These are phyloP conservation scores for Reticulitermes lucifugus DNA, from an alignment of 2,888 invertebrate species.

Conservation along the genomic window DNA sequence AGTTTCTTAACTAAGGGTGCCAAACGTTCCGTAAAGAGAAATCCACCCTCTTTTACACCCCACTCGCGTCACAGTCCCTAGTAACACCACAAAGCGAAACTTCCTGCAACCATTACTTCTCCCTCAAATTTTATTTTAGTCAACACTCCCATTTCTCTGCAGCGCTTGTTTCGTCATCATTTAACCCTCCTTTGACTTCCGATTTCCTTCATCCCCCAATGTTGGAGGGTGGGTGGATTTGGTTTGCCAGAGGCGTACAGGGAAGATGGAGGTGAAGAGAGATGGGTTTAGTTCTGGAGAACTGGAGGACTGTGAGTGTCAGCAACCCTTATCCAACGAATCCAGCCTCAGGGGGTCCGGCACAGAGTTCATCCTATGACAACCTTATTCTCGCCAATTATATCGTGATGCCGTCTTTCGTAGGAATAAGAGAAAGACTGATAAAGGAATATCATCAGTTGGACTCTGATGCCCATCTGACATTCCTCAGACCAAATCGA, in stretches of 20 bases:
- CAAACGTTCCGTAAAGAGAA: neutral
- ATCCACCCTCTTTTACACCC: neutral
- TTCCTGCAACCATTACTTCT: conserved; percentile 7
- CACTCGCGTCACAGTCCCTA: neutral
- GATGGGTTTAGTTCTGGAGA: neutral
- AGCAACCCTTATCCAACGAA: conserved; percentile 13
- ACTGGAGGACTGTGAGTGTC: neutral
- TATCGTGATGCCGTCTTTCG: conserved; percentile 20
- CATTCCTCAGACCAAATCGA: neutral
- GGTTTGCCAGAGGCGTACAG: conserved; percentile 14
- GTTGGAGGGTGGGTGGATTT: neutral
- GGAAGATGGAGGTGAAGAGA: neutral
- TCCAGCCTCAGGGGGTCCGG: neutral
- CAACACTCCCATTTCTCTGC: neutral
- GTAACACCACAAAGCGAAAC: conserved; percentile 27
- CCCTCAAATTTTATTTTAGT: conserved; percentile 26
- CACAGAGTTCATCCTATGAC: neutral
- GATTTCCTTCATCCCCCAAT: conserved; percentile 20
- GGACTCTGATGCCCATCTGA: neutral
- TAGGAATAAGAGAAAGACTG: neutral
- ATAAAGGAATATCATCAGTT: neutral
- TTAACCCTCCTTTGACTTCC: conserved; percentile 33
- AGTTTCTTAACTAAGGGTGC: neutral
- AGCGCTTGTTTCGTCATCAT: conserved; percentile 31
- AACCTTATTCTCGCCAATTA: conserved; percentile 38